A percentile compares a stretch with the other conserved stretches of the same genome.
Evolutionary conservation across 2,888 invertebrate genomes (phyloP).

Genomic region (Volucella inanis): DNA sequence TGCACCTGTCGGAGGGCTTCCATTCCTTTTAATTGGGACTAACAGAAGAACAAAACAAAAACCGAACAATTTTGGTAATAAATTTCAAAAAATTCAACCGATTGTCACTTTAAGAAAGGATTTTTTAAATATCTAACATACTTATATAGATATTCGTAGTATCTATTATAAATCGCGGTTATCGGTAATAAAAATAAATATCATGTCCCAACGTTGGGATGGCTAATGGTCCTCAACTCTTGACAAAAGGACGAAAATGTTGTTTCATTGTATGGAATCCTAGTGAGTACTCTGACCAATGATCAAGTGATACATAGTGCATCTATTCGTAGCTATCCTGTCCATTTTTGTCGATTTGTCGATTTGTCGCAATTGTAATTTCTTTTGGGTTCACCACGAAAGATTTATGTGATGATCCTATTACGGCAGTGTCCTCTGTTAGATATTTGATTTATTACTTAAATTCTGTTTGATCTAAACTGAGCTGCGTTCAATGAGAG

Average conservation of each 20-base stretch:
- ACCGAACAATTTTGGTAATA: no score
- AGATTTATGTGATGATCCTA: slow-evolving; percentile 72
- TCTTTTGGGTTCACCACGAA: slow-evolving; percentile 23
- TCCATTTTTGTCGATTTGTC: slow-evolving; percentile 8
- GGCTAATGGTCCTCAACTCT: slow-evolving; percentile 47
- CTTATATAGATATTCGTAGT: slow-evolving; percentile 13
- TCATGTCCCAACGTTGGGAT: slow-evolving; percentile 58
- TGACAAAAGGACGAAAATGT: slow-evolving; percentile 8
- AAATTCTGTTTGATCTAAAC: slow-evolving; percentile 19
- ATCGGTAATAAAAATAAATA: slow-evolving; percentile 25
- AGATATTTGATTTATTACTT: slow-evolving; percentile 67
- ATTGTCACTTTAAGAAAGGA: no score
- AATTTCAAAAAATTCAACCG: no score
- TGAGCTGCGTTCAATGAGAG: neutral
- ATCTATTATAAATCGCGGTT: slow-evolving; percentile 33
- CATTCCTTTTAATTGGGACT: slow-evolving; percentile 49
- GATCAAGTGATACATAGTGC: slow-evolving; percentile 8
- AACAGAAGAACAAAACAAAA: slow-evolving; percentile 10
- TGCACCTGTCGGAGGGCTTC: slow-evolving; percentile 63
- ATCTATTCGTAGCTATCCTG: neutral
- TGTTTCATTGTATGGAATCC: slow-evolving; percentile 19
- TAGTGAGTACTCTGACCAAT: slow-evolving; percentile 27
- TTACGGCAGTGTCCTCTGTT: slow-evolving; percentile 46
- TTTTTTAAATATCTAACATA: neutral
- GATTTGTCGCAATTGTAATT: slow-evolving; percentile 10